These are phyloP conservation scores for Trachelus iudaicus DNA, from an alignment of 2,888 invertebrate species.

Conservation along the genomic window DNA sequence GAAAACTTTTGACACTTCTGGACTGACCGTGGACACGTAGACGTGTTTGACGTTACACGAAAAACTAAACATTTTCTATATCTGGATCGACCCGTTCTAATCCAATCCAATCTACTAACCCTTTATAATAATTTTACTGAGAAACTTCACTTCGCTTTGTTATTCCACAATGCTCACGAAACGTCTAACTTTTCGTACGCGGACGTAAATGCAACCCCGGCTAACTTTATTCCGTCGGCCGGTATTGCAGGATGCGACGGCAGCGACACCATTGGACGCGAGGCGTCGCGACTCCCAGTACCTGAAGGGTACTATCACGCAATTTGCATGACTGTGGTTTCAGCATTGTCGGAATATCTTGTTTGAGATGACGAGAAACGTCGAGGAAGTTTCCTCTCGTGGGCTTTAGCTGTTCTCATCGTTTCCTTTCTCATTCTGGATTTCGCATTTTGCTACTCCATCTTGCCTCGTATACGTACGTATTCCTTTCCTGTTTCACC, in stretches of 20 bases:
- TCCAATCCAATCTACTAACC: background rate
- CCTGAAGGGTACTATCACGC: slow-evolving; percentile 7
- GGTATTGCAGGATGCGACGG: background rate
- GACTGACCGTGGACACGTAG: background rate
- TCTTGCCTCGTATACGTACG: background rate
- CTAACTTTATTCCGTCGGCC: slow-evolving; percentile 1
- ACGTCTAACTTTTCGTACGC: background rate
- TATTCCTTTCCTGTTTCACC: background rate
- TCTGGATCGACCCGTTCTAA: background rate
- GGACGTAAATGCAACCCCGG: background rate
- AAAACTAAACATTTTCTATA: background rate
- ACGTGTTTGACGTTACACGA: background rate
- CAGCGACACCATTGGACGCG: background rate
- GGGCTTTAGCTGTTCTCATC: background rate
- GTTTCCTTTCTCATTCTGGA: background rate
- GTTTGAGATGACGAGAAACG: slow-evolving; percentile 30
- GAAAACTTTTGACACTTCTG: background rate
- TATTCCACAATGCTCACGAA: background rate
- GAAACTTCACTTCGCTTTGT: background rate
- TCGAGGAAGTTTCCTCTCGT: slow-evolving; percentile 28
- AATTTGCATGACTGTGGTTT: slow-evolving; percentile 37
- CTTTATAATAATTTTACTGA: background rate
- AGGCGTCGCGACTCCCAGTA: background rate
- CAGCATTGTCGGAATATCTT: slow-evolving; percentile 31
- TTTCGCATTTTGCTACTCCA: background rate